Base-by-base conservation (phyloP, 2,797 vertebrate species). In the Carcharodon carcharias region DNA sequence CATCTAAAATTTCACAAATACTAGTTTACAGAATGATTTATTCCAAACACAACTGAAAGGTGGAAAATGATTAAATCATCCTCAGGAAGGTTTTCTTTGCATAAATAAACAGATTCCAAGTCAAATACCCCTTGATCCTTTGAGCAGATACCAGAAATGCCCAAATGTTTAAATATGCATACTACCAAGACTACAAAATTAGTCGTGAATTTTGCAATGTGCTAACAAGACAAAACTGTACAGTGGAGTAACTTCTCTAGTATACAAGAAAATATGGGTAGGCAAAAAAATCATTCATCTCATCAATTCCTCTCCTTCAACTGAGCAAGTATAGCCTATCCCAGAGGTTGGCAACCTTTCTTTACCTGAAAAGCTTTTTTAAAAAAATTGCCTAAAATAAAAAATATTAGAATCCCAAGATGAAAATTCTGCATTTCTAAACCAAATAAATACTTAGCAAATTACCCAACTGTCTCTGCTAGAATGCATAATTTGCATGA, bases 131-230 rank as follows among this genome's bases (percentile, higher is more conserved):
- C 95, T 3, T 96, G 96, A 96, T 97, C 95, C 96, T 96, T 96
- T 97, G 96, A 96, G 96, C 96, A 96, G 96, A 35, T 65, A 69
- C 96, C 96, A 97, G 97, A 97, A 97, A 96, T 50, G 96, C 96
- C 96, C 94, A 69, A 54, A 54, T 54, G 3, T 88, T 54, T 54
- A 45, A 88, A 88, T n/a, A 85, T 23, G 14, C 4, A 50, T 28
- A 0, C 45, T 16, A 54, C 23, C 85, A 54, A 88, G n/a, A 54
- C 45, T 54, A 11, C 18, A 88, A 88, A 88, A 88, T 88, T 50
- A 88, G 7, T 23, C 7, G 9, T 21, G 1, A 54, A 88, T 88
- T 88, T 6, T 88, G 50, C 45, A 54, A 88, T 50, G 54, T 88
- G 26, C 85, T 21, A 14, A 85, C 58, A 94, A 65, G 40, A 21